phyloP scores from a whole-genome alignment of 2,888 invertebrate genomes.

The Limnephilus rhombicus region DNA sequence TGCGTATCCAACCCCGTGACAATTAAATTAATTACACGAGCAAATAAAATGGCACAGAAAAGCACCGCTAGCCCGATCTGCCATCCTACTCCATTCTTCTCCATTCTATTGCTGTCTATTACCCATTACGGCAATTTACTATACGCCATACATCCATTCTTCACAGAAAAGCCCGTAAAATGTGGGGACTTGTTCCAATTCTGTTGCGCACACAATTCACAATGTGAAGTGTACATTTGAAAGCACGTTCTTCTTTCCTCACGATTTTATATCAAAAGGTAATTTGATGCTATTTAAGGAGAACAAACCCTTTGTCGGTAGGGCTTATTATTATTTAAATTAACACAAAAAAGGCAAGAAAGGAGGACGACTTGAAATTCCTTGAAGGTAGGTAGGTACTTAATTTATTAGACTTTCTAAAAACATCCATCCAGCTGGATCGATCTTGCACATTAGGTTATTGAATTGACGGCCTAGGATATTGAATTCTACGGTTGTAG shows the following conservation, averaged over 20 bases:
- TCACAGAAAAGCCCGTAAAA: background rate
- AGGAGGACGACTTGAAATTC: background rate
- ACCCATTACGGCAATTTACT: background rate
- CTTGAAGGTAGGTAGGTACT: background rate
- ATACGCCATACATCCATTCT: background rate
- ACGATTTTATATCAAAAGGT: background rate
- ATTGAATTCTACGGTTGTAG: too few relatives aligned
- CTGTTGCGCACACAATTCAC: background rate
- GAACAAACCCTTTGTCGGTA: background rate
- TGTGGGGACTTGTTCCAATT: background rate
- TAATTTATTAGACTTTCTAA: background rate
- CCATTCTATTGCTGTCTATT: background rate
- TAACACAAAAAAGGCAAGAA: background rate
- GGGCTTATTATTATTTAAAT: background rate
- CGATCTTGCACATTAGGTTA: too few relatives aligned
- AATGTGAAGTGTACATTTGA: background rate
- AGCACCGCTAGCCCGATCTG: constrained; percentile 31
- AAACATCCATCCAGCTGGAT: background rate
- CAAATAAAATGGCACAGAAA: constrained; percentile 13
- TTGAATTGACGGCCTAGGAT: too few relatives aligned
- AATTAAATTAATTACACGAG: constrained; percentile 29
- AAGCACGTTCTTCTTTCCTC: background rate
- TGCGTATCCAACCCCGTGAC: background rate
- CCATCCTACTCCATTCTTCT: background rate
- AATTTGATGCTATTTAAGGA: background rate